Base-by-base conservation (phyloP, 2,797 vertebrate species). In the Pristis pectinata region DNA sequence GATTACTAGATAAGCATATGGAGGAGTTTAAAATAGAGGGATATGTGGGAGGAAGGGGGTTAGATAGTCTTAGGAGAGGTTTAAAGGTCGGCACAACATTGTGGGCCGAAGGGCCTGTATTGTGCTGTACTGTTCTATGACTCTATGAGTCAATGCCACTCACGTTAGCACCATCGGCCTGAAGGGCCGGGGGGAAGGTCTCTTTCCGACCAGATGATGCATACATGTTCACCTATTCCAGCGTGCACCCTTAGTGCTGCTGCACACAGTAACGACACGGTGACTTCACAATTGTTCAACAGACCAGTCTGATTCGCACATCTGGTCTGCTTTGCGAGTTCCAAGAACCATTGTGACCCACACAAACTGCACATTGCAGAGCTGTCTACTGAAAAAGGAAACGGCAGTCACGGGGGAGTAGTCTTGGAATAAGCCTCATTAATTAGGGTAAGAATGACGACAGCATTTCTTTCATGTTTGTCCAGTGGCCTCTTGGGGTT, bases 361-460 rank as follows among this genome's bases (percentile, higher is more conserved):
- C 77, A 41, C 44, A 80, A 41, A 80, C 34, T 79, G 76, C 76
- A 80, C 17, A 24, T 44, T 49, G 19, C 41, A 53, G 80, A 49
- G 44, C 80, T 83, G 80, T 83, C 80, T 49, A 53, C 80, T 49
- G 80, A 49, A 27, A 79, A 49, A 83, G 80, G 80, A 83, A 83
- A 49, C 8, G 41, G 44, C 44, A 10, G 8, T 19, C 80, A 83
- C 80, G 9, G 22, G 80, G 80, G 80, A 53, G 41, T 24, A 83
- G 44, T 49, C 19, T 49, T 49, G 41, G 80, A 82, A 24, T 49
- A 49, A 82, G 41, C 22, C 41, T 53, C 80, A 53, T 27, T 83
- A 44, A 83, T 83, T 27, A 24, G 80, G 41, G 80, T 9, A 83
- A 49, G 80, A 27, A 83, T 83, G 80, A 83, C 80, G 44, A 2